These are phyloP conservation scores for Cabera pusaria DNA, from an alignment of 2,888 invertebrate species.

Conservation along the genomic window DNA sequence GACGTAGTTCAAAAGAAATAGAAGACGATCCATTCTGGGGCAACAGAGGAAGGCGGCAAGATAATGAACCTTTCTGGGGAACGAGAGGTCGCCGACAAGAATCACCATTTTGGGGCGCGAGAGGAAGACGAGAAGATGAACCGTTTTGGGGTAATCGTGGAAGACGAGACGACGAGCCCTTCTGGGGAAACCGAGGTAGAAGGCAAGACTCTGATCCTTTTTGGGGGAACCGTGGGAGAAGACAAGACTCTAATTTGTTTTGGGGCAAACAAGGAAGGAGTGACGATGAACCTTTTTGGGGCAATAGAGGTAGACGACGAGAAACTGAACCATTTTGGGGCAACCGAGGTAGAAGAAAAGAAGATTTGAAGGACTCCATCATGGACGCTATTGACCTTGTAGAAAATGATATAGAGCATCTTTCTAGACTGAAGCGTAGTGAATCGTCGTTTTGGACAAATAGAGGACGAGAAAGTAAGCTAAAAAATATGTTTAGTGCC, in stretches of 20 bases:
- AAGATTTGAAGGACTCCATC: conserved; percentile 52
- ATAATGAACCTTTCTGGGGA: conserved; percentile 49
- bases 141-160: conserved; percentile 66
- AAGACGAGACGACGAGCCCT: conserved; percentile 60
- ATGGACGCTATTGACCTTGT: conserved; percentile 50
- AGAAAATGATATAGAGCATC: conserved; percentile 51
- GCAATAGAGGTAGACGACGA: conserved; percentile 53
- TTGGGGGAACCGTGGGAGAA: conserved; percentile 52
- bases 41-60: conserved; percentile 51
- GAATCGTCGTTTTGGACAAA: conserved; percentile 53
- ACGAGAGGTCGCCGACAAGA: conserved; percentile 45
- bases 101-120: conserved; percentile 44
- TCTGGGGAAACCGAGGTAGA: conserved; percentile 77
- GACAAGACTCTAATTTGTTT: conserved; percentile 39
- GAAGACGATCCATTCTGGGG: conserved; percentile 55
- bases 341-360: conserved; percentile 50
- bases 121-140: conserved; percentile 37
- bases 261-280: conserved; percentile 47
- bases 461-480: conserved; percentile 52
- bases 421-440: conserved; percentile 48
- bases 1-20: conserved; percentile 43
- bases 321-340: conserved; percentile 43
- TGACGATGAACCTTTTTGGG: conserved; percentile 47
- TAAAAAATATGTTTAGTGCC: conserved; percentile 49
- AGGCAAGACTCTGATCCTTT: conserved; percentile 53